Conservation (phyloP, 1,140 invertebrate species). For the Drosophila seguyi region DNA sequence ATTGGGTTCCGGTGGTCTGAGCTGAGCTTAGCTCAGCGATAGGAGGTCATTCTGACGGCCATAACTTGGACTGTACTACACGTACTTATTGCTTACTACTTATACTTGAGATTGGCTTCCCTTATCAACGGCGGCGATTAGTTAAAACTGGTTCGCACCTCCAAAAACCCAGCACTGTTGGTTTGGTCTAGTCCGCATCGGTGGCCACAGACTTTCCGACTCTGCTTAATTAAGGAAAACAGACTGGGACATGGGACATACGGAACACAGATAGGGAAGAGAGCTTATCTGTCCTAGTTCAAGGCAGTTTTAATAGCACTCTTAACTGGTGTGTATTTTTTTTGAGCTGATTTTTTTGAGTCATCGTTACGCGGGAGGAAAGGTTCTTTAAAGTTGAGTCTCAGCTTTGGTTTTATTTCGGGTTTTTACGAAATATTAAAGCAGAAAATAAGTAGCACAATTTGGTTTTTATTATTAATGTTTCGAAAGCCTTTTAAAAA, state of each 20-base stretch:
- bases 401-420: not conserved
- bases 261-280: constrained; percentile 9
- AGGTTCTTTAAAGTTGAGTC: not conserved
- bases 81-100: constrained; percentile 21
- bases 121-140: constrained; percentile 64
- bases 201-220: constrained; percentile 14
- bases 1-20: constrained; percentile 40
- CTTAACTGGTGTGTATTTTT: not conserved
- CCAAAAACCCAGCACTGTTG: constrained; percentile 70
- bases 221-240: constrained; percentile 40
- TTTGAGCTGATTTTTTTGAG: not conserved
- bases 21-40: constrained; percentile 19
- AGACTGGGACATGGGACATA: constrained; percentile 1
- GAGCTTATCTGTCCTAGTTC: constrained; percentile 52
- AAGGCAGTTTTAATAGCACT: constrained; percentile 30
- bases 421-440: too few relatives aligned
- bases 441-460: too few relatives aligned
- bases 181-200: constrained; percentile 61
- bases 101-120: constrained; percentile 8
- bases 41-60: constrained; percentile 18
- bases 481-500: too few relatives aligned
- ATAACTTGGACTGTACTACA: constrained; percentile 17
- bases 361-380: constrained; percentile 15
- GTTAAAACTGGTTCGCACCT: constrained; percentile 71
- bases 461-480: too few relatives aligned